These are phyloP conservation scores for Burhinus oedicnemus DNA, from an alignment of 2,113 vertebrate genomes.

Conservation along the genomic window DNA sequence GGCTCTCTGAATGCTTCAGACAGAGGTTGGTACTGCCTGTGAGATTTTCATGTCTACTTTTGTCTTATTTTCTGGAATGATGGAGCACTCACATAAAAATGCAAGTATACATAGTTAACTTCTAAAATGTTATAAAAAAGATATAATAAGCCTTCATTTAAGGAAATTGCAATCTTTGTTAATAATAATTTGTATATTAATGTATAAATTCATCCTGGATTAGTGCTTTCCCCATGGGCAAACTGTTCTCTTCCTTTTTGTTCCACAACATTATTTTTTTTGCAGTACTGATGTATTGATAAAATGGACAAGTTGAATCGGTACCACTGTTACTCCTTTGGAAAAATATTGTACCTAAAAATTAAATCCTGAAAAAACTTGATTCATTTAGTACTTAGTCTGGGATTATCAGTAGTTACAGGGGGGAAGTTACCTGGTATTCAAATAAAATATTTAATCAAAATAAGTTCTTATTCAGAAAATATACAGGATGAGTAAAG, in stretches of 20 bases:
- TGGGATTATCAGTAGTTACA: background rate
- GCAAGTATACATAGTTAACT: background rate
- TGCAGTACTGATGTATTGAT: background rate
- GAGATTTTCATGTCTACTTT: background rate
- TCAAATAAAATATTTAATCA: background rate
- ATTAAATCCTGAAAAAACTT: background rate
- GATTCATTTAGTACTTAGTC: background rate
- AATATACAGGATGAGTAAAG: background rate
- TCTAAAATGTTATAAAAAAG: background rate
- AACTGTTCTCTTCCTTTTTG: background rate
- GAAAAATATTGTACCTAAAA: background rate
- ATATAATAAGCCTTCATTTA: background rate
- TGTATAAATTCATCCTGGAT: background rate
- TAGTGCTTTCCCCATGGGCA: rapidly evolving
- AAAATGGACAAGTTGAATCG: background rate
- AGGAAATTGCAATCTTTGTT: background rate
- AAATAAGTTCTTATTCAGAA: background rate
- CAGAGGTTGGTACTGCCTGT: background rate
- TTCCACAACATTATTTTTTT: background rate
- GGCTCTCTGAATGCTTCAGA: background rate
- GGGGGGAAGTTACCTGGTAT: background rate
- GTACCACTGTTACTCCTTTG: background rate
- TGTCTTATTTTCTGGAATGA: background rate
- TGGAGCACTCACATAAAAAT: background rate
- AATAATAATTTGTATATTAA: background rate